Evolutionary conservation across 2,797 vertebrate species (phyloP), one percentile per base, ranked within the genome.

Genomic region (Tangara arthus): DNA sequence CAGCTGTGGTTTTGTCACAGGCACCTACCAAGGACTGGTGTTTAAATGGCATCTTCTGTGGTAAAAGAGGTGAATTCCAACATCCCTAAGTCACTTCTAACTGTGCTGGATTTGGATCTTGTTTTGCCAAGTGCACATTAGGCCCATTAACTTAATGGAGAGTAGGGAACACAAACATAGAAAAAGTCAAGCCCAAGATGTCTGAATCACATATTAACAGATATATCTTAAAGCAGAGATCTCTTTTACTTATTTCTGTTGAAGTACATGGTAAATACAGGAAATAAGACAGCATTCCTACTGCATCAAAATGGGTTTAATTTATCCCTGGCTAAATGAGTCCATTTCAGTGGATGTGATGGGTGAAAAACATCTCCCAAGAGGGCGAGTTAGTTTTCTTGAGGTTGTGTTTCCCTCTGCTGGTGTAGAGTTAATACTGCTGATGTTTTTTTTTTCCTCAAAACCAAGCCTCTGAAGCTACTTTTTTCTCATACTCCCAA

Each of bases 401-500:
- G 44, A 80, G 81, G 37, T 35, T 94, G 32, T 83, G 81, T 94
- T 95, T 95, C 95, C 95, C 91, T 92, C 96, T 96, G 44, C 83
- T 96, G 96, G 94, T 44, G 12, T 30, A 42, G 53, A 76, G 60
- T 42, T 87, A 85, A 63, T 78, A 87, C 26, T 85, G 75, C 59
- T 1, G 11, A 23, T 37, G 3, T 0, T 22, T 66, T 32, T 66
- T 32, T 70, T 68, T 80, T 44, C 46, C 5, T 60, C 37, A 27
- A 47, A 85, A 32, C 11, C 17, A 73, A 53, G 23, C 32, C 87
- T 73, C 50, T 2, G 4, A 76, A 79, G 30, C n/a, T 69, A 10
- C 24, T 63, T 24, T 26, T 73, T 69, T n/a, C 41, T 68, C 83
- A 34, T 42, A 30, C 27, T 65, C 26, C 15, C 18, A 57, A 55